Evolutionary conservation across 2,113 vertebrate species (phyloP).

Genomic region (Sinocyclocheilus grahami): DNA sequence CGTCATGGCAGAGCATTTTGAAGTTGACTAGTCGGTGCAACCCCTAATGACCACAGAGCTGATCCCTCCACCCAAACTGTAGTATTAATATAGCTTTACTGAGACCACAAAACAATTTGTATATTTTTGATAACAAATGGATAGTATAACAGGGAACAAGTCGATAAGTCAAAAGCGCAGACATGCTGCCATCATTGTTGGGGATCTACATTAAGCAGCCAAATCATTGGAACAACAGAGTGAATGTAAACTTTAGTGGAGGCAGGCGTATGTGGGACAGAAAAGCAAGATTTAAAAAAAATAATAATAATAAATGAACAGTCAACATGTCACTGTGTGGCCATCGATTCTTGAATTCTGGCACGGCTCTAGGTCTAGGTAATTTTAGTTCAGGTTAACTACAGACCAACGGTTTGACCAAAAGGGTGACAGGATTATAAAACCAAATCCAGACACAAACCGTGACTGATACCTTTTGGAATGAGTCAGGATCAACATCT

Average conservation of each 20-base stretch:
- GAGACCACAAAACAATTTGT: neutral
- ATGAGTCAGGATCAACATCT: conserved; percentile 53
- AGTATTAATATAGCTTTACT: neutral
- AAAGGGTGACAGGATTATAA: neutral
- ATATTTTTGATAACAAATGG: neutral
- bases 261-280: neutral
- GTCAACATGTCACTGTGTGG: neutral
- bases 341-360: neutral
- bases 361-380: neutral
- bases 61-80: neutral
- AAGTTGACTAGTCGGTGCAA: too few relatives aligned
- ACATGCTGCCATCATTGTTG: neutral
- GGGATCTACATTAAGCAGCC: too few relatives aligned
- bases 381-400: neutral
- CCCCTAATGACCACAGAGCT: too few relatives aligned
- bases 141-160: neutral
- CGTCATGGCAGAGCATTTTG: too few relatives aligned
- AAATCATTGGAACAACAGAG: neutral
- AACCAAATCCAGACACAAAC: neutral
- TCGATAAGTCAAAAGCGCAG: neutral
- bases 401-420: neutral
- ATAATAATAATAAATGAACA: neutral
- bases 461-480: conserved; percentile 41
- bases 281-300: neutral
- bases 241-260: neutral